Evolutionary conservation across 2,113 vertebrate species (phyloP), one percentile per base, ranked within the genome.

Genomic region (Asarcornis scutulata): DNA sequence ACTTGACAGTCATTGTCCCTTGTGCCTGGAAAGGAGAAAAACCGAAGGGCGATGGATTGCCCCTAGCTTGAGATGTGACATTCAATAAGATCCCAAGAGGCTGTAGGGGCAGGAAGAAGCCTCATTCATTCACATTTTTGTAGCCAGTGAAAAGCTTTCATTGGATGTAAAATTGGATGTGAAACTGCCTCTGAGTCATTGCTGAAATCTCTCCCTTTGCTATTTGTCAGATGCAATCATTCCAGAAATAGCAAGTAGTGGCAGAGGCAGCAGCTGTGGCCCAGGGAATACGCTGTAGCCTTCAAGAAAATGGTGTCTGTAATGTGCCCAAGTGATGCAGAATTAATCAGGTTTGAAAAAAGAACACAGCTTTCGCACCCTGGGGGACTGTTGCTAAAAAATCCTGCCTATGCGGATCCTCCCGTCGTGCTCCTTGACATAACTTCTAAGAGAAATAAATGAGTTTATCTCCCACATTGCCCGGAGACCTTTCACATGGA

Each of bases 271-370:
- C 93, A 93, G 88, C 95, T 94, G 92, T 67, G 88, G 94, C 95
- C 88, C 86, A 95, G 93, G 71, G 91, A 97, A 92, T 97, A 89
- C 77, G 34, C 83, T 83, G 77, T 10, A 91, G 81, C 93, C 81
- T 82, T 85, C 71, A 94, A 81, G 71, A 96, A 94, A 96, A 77
- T 87, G 40, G 92, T 94, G 89, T 94, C 89, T 93, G 32, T 91
- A 94, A 96, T 94, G 89, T 94, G 86, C 92, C 95, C 86, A 92
- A 55, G 58, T 85, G 92, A 96, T 91, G 96, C 95, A 89, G 95
- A 96, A 96, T 95, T 97, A 97, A 97, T 96, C 93, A 92, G 77
- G 83, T 94, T 93, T 96, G 93, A 95, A 95, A 94, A 97, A 97
- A 91, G 81, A 85, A 84, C 77, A 85, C 3, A 0, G 58, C 63